Evolutionary conservation across 1,140 invertebrate species (phyloP).

Genomic region (Hylaeus volcanicus): DNA sequence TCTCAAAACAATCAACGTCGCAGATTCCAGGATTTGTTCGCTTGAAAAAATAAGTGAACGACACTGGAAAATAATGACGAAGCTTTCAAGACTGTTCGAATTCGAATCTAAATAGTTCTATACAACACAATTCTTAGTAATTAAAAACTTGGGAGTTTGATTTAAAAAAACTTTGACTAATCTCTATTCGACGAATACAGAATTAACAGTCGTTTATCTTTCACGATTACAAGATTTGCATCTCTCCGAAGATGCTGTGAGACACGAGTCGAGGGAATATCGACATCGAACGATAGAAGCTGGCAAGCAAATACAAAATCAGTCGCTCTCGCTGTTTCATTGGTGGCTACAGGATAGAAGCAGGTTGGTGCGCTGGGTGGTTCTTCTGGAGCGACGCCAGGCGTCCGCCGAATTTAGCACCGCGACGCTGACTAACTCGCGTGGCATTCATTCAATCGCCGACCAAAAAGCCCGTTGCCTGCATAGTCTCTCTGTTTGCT

Average conservation of each 20-base stretch:
- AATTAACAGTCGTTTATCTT: too few relatives aligned
- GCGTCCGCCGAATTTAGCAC: constrained; percentile 78
- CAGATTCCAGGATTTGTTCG: background rate
- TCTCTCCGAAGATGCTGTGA: background rate
- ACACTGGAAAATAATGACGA: background rate
- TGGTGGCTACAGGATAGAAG: constrained; percentile 66
- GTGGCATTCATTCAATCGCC: constrained; percentile 80
- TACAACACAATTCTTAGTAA: background rate
- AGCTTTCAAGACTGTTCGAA: background rate
- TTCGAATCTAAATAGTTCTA: background rate
- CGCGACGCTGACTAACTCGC: constrained; percentile 80
- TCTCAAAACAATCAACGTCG: constrained; percentile 20
- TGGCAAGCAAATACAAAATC: constrained; percentile 58
- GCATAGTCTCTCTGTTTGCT: constrained; percentile 55
- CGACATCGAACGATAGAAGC: constrained; percentile 26
- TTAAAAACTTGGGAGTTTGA: too few relatives aligned
- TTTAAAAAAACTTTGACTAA: too few relatives aligned
- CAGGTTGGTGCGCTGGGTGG: constrained; percentile 81
- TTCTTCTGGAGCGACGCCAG: constrained; percentile 78
- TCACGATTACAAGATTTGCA: too few relatives aligned
- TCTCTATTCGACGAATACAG: too few relatives aligned
- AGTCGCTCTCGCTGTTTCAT: constrained; percentile 58
- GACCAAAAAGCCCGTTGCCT: constrained; percentile 68
- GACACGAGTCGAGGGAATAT: background rate
- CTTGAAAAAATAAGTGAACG: too few relatives aligned